Base-by-base conservation (phyloP, 2,797 vertebrate species). In the Crenichthys baileyi region DNA sequence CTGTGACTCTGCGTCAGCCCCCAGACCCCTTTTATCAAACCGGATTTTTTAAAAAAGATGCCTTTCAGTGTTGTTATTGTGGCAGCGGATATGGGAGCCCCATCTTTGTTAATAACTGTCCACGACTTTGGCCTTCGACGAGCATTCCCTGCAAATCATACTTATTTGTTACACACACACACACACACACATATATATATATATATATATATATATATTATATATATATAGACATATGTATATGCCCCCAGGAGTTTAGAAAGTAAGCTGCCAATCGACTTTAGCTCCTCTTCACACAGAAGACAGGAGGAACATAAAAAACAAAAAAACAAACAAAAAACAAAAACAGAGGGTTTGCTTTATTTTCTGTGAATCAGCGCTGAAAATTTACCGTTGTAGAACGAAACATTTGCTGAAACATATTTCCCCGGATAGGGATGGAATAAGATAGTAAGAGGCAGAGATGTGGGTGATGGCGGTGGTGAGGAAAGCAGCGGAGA, bases 1-100 rank as follows among this genome's bases (percentile, higher is more conserved):
- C 67, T 68, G 48, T 77, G 36, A 78, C 93, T 96, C 96, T 97
- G 96, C 96, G 97, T 98, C 96, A 97, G 96, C 95, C 95, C 95
- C 70, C 93, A 93, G 95, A 95, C 96, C 95, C 95, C 95, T 93
- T 93, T 94, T 94, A 93, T 95, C 95, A 96, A 95, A 96, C 86
- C 95, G 94, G 93, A 94, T 77, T 88, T 55, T 85, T 86, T 79
- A 82, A 79, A 86, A 83, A 83, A 86, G 85, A 31, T 16, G 24
- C 4, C 48, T 51, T 50, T 48, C 44, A 50, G 12, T 73, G 67
- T 77, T 88, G 77, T 79, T 83, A 76, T 74, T 76, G 77, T 70
- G 61, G 72, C 76, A 87, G 89, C 89, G 79, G 79, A 86, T 78
- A 86, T 90, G 81, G 81, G 79, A 84, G 60, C 78, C 31, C 13